These are phyloP conservation scores for Melanostoma scalare DNA, from an alignment of 2,888 invertebrate genomes.

Conservation along the genomic window DNA sequence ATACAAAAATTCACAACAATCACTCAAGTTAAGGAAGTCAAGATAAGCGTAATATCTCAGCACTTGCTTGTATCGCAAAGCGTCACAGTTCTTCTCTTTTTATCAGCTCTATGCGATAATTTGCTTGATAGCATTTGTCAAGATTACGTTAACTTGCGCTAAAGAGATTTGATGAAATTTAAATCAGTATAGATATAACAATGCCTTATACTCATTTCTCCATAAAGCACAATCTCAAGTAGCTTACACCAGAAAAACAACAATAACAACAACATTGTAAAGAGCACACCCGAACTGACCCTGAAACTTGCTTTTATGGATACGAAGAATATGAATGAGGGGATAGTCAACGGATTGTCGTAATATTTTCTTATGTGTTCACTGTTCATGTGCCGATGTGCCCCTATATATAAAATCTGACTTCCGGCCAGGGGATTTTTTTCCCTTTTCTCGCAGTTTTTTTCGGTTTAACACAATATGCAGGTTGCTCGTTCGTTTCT, in stretches of 20 bases:
- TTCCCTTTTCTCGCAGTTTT: conserved; percentile 13
- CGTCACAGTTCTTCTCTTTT: no score
- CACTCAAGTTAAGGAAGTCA: no score
- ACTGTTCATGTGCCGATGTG: conserved; percentile 2
- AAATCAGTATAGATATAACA: neutral
- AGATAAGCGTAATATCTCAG: no score
- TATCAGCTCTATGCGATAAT: no score
- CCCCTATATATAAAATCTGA: conserved; percentile 43
- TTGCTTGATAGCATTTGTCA: no score
- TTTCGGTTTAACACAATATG: conserved; percentile 13
- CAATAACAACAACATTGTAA: conserved; percentile 8
- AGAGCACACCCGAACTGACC: conserved; percentile 19
- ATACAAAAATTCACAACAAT: no score
- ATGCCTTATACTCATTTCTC: neutral
- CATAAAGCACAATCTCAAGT: neutral
- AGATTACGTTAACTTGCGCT: conserved; percentile 2
- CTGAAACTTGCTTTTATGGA: conserved; percentile 48
- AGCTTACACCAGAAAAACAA: neutral
- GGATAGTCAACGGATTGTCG: conserved; percentile 19
- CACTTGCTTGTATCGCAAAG: no score
- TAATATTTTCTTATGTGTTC: conserved; percentile 29
- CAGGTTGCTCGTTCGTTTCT: conserved; percentile 59
- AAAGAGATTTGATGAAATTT: conserved; percentile 1
- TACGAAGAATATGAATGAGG: neutral
- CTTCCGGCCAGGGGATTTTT: conserved; percentile 67